These are phyloP conservation scores for Ganaspis brasiliensis DNA, from an alignment of 2,888 invertebrate species.

Conservation along the genomic window DNA sequence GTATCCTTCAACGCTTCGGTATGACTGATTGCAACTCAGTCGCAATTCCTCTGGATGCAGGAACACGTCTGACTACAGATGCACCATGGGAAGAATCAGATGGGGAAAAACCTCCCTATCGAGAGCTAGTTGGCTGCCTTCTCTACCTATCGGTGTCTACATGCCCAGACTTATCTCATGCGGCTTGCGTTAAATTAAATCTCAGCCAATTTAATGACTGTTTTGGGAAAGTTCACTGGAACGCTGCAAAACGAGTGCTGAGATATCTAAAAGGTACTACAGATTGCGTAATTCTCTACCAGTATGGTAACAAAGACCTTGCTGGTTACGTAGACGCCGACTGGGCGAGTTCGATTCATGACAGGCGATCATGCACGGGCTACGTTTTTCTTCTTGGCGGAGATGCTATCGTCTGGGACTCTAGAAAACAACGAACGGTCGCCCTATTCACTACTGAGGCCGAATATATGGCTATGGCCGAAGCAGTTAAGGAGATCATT, in stretches of 20 bases:
- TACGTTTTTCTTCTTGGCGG: constrained; percentile 32
- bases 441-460: constrained; percentile 1
- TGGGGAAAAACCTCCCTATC: constrained; percentile 43
- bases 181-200: constrained; percentile 46
- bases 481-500: constrained; percentile 46
- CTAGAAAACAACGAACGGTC: no score
- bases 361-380: constrained; percentile 46
- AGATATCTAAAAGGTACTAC: constrained; percentile 57
- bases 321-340: constrained; percentile 32
- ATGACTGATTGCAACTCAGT: neutral
- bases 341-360: neutral
- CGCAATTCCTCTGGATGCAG: constrained; percentile 14
- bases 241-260: constrained; percentile 57
- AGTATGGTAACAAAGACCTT: neutral
- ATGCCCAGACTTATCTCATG: constrained; percentile 57
- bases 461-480: constrained; percentile 50
- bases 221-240: constrained; percentile 55
- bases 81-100: neutral
- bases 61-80: constrained; percentile 21
- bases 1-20: neutral
- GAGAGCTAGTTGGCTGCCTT: constrained; percentile 47
- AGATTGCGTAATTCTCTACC: constrained; percentile 25
- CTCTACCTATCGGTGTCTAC: constrained; percentile 55
- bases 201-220: constrained; percentile 53
- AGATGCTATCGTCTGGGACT: no score